Conservation (phyloP, 2,113 vertebrate genomes). For the Thermophis baileyi region DNA sequence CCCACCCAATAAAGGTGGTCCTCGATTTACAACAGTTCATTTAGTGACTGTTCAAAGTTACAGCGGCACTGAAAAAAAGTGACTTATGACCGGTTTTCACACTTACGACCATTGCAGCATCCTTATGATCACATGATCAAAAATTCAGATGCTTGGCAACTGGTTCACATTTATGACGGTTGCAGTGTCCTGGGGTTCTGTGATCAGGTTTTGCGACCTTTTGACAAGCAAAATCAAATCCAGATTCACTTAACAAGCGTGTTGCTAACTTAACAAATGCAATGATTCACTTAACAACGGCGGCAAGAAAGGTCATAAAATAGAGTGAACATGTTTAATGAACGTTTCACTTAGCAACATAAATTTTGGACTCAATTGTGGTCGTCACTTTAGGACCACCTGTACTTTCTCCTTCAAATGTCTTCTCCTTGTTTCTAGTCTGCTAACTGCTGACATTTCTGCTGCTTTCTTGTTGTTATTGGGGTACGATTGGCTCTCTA, state of each 20-base stretch:
- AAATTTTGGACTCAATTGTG: not conserved
- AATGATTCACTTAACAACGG: not conserved
- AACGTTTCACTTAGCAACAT: not conserved
- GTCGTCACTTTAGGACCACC: too few species aligned
- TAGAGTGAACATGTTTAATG: not conserved
- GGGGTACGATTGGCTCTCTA: not conserved
- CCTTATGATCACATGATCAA: not conserved
- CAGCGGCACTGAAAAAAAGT: not conserved
- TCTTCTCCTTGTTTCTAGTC: not conserved
- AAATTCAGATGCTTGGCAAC: not conserved
- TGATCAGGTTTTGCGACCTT: too few species aligned
- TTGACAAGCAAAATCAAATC: not conserved
- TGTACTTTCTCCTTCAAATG: not conserved
- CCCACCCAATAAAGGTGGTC: not conserved
- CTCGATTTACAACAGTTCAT: not conserved
- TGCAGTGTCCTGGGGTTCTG: not conserved
- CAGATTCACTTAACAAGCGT: not conserved
- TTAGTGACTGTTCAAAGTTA: not conserved
- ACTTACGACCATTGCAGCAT: not conserved
- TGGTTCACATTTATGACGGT: not conserved
- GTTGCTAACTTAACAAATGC: not conserved
- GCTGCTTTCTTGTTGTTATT: not conserved
- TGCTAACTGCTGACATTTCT: not conserved
- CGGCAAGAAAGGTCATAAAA: not conserved
- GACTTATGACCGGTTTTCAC: not conserved